Base-by-base conservation (phyloP, 1,140 invertebrate species). In the Zelostemma sp. region DNA sequence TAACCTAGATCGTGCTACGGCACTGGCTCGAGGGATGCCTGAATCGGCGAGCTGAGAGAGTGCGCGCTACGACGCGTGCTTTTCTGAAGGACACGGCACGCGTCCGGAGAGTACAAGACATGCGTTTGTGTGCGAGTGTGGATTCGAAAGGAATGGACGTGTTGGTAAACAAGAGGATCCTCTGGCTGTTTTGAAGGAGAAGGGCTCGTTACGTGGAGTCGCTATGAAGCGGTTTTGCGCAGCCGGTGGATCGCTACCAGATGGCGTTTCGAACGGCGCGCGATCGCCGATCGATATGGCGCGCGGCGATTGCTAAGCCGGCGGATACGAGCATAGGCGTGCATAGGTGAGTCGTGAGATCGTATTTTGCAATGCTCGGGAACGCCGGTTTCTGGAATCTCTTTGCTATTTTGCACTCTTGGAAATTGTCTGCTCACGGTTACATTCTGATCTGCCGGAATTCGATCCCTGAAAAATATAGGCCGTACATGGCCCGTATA, bases 201-300 rank as follows among this genome's bases (percentile, higher is more conserved):
- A 21, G 6, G 43, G 17, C 33, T 41, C 51, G 40, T 40, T 35
- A 58, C 57, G 53, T 15, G 46, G 58, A 63, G 49, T 53, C 51
- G 64, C 57, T 33, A 65, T 46, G 56, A 47, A 25, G 46, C 68
- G 67, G 48, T n/a, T 53, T 72, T 46, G 48, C 41, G 43, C 25
- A 50, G 38, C 55, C 18, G 49, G 11, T 63, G 66, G 54, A 67
- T 70, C 56, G 28, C 65, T 48, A 18, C 48, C 43, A 73, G 63
- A 69, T 69, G 64, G 53, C 67, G 54, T 54, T 16, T 31, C 45
- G 45, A 66, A 31, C 61, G 46, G 31, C 31, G 19, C 49, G 49
- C 61, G 60, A 59, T 56, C 54, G 40, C 61, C 47, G 63, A 61
- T 63, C 64, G 56, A 65, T 31, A 60, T 28, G 43, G 53, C 67